phyloP scores from a whole-genome alignment of 2,113 vertebrate species.

The Polypterus bichir region DNA sequence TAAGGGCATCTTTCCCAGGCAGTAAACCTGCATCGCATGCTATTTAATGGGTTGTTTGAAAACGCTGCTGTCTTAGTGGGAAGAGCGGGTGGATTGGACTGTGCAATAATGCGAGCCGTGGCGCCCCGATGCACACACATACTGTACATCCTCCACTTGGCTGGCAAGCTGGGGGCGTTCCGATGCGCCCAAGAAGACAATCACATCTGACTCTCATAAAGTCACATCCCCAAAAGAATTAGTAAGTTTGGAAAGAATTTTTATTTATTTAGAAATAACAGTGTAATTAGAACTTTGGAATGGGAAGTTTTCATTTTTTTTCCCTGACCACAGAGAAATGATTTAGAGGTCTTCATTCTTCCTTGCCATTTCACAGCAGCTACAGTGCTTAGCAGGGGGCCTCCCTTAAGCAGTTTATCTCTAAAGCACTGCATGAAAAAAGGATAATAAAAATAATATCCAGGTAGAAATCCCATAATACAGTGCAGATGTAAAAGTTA shows the following conservation, averaged over 20 bases:
- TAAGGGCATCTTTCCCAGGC: conserved; percentile 5
- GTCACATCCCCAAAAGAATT: conserved; percentile 8
- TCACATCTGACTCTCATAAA: conserved; percentile 18
- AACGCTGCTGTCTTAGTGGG: background rate
- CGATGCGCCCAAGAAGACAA: conserved; percentile 1
- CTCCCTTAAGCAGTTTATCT: background rate
- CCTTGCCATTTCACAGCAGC: background rate
- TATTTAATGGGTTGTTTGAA: background rate
- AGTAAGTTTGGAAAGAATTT: conserved; percentile 19
- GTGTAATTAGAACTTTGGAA: conserved; percentile 12
- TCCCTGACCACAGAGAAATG: conserved; percentile 15
- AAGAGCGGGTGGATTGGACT: background rate
- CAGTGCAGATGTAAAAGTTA: background rate
- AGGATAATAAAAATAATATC: background rate
- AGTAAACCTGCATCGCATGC: background rate
- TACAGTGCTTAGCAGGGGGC: background rate
- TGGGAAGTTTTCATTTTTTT: background rate
- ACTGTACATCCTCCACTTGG: background rate
- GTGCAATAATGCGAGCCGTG: conserved; percentile 1
- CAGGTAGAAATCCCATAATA: background rate
- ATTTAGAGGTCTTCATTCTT: conserved; percentile 4
- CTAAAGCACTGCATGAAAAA: background rate
- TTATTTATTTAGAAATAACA: conserved; percentile 22
- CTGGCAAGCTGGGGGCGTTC: conserved; percentile 1
- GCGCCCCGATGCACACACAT: background rate